Base-by-base conservation (phyloP, 2,888 invertebrate species). In the Aspidiotus destructor region DNA sequence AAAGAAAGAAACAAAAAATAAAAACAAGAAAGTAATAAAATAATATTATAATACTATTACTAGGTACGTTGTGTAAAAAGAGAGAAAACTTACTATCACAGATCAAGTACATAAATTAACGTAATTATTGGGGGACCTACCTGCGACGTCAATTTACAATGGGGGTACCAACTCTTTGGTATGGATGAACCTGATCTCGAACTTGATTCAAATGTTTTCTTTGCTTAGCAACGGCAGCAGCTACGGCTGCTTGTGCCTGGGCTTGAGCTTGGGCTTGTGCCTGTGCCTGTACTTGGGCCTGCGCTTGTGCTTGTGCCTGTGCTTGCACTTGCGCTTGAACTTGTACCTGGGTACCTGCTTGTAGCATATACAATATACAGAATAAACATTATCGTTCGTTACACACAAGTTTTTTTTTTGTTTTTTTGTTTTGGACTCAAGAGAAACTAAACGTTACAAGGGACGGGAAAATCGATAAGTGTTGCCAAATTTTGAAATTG, bases 121-220 rank as follows among this genome's bases (percentile, higher is more conserved):
- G 11, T 8, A 58, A 17, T 55, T 10, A 28, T 44, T 17, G 65
- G 65, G 65, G 58, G 48, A 65, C 65, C 65, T 65, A 65, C 65
- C 65, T 65, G 61, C 40, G 13, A 61, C 11, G 61, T 71, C 72
- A 72, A 71, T 72, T 78, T 79, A 79, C 81, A 77, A 84, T 86
- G 84, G 88, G 89, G 87, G 81, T 81, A 82, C 87, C 87, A 83
- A 92, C 89, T 86, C 94, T 92, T 86, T 92, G 92, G 86, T 95
- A 95, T 82, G 95, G 95, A 87, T 95, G 94, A 61, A 69, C 69
- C 62, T 69, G 69, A 83, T 94, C 93, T 86, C 95, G 85, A 81
- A 88, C 85, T 81, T 89, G 87, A 83, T 88, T 86, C 82, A 90
- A 85, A 80, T 86, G 85, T 81, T 90, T 86, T 79, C 87, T 83